Conservation (phyloP, 1,140 invertebrate species). For the Drosophila athabasca region DNA sequence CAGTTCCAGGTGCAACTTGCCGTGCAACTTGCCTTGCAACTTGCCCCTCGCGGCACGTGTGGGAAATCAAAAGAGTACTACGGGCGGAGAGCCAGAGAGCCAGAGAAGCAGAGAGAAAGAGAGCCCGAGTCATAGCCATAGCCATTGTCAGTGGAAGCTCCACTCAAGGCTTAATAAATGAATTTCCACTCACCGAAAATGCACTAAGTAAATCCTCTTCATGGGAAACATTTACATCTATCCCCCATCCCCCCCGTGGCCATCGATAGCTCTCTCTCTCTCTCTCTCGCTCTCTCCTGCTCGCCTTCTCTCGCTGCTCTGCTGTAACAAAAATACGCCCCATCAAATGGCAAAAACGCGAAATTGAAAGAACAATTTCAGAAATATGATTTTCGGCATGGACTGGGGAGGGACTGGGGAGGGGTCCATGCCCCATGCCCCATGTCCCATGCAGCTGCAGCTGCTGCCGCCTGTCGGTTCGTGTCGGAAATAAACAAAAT, state of each 20-base stretch:
- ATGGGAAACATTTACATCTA: neutral
- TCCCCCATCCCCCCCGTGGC: too few relatives aligned
- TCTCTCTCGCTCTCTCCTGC: too few relatives aligned
- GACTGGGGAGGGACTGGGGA: neutral
- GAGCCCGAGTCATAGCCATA: neutral
- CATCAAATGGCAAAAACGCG: conserved; percentile 17
- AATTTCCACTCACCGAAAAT: conserved; percentile 19
- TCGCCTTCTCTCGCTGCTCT: too few relatives aligned
- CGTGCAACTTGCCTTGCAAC: conserved; percentile 29
- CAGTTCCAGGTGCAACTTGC: conserved; percentile 56
- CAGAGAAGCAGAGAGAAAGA: too few relatives aligned
- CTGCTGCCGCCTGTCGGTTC: conserved; percentile 24
- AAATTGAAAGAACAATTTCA: conserved; percentile 36
- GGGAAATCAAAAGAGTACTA: conserved; percentile 52
- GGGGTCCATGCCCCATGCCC: too few relatives aligned
- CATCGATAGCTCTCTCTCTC: too few relatives aligned
- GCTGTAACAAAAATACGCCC: too few relatives aligned
- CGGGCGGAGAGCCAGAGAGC: conserved; percentile 1
- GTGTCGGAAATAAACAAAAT: conserved; percentile 48
- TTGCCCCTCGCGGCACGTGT: conserved; percentile 30
- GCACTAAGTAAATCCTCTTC: conserved; percentile 34
- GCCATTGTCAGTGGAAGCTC: too few relatives aligned
- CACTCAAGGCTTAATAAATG: conserved; percentile 34
- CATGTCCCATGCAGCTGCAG: too few relatives aligned
- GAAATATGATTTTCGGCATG: conserved; percentile 32